Conservation (phyloP, 2,888 invertebrate genomes). For the Cheilosia urbana region DNA sequence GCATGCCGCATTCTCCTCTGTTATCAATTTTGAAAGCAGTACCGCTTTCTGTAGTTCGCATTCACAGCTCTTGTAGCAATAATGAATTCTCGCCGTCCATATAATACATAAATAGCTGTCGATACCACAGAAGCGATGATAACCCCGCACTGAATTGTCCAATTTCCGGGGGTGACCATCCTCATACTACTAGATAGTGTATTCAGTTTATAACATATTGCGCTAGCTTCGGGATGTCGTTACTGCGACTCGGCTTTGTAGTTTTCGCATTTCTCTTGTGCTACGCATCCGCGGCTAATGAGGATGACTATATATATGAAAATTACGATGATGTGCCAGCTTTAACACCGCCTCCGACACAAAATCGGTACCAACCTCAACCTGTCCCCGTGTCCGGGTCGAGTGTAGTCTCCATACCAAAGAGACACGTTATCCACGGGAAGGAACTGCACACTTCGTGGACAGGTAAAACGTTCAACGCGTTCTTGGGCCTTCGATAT, state of each 20-base stretch:
- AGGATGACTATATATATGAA: conserved; percentile 33
- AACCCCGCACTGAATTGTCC: conserved; percentile 28
- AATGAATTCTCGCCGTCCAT: not conserved
- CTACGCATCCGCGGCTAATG: conserved; percentile 2
- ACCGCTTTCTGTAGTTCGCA: not conserved
- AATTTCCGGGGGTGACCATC: conserved; percentile 1
- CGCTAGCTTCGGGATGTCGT: conserved; percentile 27
- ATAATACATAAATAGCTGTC: not conserved
- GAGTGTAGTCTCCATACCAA: conserved; percentile 78
- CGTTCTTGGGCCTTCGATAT: conserved; percentile 80
- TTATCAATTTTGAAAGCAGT: conserved; percentile 13
- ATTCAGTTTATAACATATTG: conserved; percentile 15
- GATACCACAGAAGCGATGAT: conserved; percentile 10
- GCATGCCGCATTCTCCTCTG: not conserved
- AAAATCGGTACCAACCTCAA: conserved; percentile 32
- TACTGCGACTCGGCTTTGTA: not conserved
- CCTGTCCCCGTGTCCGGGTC: conserved; percentile 45
- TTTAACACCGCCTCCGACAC: not conserved
- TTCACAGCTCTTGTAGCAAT: not conserved
- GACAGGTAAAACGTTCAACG: conserved; percentile 78
- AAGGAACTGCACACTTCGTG: conserved; percentile 77
- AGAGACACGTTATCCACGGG: conserved; percentile 79
- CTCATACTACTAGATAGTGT: not conserved
- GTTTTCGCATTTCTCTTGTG: not conserved
- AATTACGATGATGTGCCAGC: conserved; percentile 33